phyloP scores from a whole-genome alignment of 2,888 invertebrate species.

The Thera britannica region DNA sequence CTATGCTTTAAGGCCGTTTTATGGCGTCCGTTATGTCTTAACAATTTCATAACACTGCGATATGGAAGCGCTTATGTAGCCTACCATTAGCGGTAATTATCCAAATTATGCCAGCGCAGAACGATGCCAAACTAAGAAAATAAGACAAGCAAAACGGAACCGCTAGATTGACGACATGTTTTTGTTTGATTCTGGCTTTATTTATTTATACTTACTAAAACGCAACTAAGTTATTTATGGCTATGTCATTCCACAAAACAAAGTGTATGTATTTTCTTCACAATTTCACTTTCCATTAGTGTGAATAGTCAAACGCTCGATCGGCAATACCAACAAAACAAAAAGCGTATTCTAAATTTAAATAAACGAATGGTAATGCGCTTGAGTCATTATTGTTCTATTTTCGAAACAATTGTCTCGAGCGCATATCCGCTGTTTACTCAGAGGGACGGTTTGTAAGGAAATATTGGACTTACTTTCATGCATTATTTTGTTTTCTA shows the following conservation, averaged over 20 bases:
- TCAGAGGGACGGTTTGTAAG: slow-evolving; percentile 35
- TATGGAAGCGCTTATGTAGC: too few relatives aligned
- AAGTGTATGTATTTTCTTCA: not conserved
- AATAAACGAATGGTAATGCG: slow-evolving; percentile 57
- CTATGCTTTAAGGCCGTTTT: too few relatives aligned
- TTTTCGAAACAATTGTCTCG: slow-evolving; percentile 58
- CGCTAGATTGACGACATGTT: too few relatives aligned
- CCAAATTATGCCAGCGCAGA: too few relatives aligned
- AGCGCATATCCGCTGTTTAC: slow-evolving; percentile 61
- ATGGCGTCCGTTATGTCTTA: too few relatives aligned
- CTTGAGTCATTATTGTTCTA: slow-evolving; percentile 62
- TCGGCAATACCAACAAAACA: slow-evolving; percentile 24
- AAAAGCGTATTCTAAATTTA: slow-evolving; percentile 56
- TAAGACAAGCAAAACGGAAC: too few relatives aligned
- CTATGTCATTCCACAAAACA: not conserved
- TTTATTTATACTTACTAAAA: not conserved
- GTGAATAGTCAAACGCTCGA: slow-evolving; percentile 8
- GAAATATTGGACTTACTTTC: slow-evolving; percentile 2
- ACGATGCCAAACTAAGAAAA: too few relatives aligned
- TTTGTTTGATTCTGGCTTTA: too few relatives aligned
- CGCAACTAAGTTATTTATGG: not conserved
- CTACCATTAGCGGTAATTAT: too few relatives aligned
- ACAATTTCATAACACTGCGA: too few relatives aligned
- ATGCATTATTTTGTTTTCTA: not conserved
- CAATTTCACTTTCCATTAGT: slow-evolving; percentile 9